Evolutionary conservation across 2,113 vertebrate genomes (phyloP), one percentile per base, ranked within the genome.

Genomic region (Melanostigma gelatinosum): DNA sequence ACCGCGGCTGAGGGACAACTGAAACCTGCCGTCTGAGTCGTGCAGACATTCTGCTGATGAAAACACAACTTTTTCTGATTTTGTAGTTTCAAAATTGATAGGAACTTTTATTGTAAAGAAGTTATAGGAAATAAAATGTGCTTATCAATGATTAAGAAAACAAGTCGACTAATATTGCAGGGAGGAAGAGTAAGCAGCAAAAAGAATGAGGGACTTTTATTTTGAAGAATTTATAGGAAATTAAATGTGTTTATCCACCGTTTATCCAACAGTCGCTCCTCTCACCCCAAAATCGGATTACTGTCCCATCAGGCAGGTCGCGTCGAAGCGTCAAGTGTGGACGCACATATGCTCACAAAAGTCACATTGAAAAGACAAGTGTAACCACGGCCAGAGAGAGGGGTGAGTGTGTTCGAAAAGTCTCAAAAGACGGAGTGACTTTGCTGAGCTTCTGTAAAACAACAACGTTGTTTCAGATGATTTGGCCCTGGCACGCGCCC

Each of bases 401-500:
- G 13, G 34, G 52, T 22, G 58, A 48, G 44, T 61, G n/a, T 46
- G 36, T 69, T 72, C 55, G 62, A 72, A 60, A 66, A 40, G 57
- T 64, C 15, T 32, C 42, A 40, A 18, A 70, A 67, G 80, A 76
- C 22, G n/a, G 44, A 52, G 34, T 48, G 60, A 79, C 70, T 72
- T 52, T 62, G 66, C 68, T 57, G 42, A 85, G 75, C 46, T 71
- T 52, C 29, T 12, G 3, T 8, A 9, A 69, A 77, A 64, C 80
- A 71, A 62, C 13, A 20, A 6, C 8, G 2, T 40, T 40, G 57
- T 58, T 77, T 36, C 34, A 36, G 52, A 75, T 70, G 7, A 77
- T 74, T 54, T 60, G 68, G 44, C 22, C 60, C 11, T 57, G 48
- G 60, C 44, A 38, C 66, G 10, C 60, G 16, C 34, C 42, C 29